Percentiles rank a stretch among this genome's conserved stretches.
These are phyloP conservation scores for Amiota minor DNA, from an alignment of 2,888 invertebrate species.

Conservation along the genomic window DNA sequence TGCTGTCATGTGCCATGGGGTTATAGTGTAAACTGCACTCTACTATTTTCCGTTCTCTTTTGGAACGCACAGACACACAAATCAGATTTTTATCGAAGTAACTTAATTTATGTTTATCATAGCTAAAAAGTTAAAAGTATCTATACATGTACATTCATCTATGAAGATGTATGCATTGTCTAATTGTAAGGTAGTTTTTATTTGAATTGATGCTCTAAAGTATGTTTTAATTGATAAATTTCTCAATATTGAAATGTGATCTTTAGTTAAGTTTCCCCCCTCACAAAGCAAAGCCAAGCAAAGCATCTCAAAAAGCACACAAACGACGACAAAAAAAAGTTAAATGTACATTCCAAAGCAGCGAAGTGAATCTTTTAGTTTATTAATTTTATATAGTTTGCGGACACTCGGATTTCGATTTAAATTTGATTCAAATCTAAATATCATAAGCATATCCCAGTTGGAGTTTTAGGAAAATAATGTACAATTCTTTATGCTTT, in stretches of 20 bases:
- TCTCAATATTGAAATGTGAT: conserved; percentile 23
- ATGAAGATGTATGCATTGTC: conserved; percentile 1
- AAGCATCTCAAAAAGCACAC: too few relatives aligned
- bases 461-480: too few relatives aligned
- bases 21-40: not conserved
- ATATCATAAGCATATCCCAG: too few relatives aligned
- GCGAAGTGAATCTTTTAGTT: not conserved
- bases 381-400: too few relatives aligned
- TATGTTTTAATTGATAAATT: conserved; percentile 4
- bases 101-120: not conserved
- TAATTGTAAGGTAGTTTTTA: not conserved
- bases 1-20: not conserved
- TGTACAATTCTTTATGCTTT: too few relatives aligned
- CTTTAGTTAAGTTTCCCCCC: conserved; percentile 5
- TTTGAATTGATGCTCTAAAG: not conserved
- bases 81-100: not conserved
- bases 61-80: too few relatives aligned
- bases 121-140: conserved; percentile 8
- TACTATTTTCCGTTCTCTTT: too few relatives aligned
- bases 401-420: too few relatives aligned
- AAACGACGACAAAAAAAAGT: not conserved
- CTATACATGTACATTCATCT: too few relatives aligned
- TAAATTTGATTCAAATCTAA: too few relatives aligned
- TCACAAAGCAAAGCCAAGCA: not conserved
- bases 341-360: conserved; percentile 23